These are phyloP conservation scores for Cybosia mesomella DNA, from an alignment of 2,888 invertebrate genomes.

Conservation along the genomic window DNA sequence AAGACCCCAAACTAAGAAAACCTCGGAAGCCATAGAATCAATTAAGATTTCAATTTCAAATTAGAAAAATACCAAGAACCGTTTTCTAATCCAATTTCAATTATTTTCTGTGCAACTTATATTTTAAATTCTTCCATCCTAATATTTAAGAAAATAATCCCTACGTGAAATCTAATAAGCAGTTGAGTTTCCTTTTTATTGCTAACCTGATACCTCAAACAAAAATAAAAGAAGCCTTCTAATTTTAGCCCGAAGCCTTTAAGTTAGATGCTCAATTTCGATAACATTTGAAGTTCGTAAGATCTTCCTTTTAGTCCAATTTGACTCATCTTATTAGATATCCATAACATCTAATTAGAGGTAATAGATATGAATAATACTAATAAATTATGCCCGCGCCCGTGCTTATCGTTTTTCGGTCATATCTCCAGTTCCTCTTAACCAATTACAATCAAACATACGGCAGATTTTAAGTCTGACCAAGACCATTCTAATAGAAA, in stretches of 20 bases:
- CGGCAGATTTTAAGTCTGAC: no score
- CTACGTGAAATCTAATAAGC: conserved; percentile 36
- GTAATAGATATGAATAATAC: no score
- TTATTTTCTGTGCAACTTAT: conserved; percentile 40
- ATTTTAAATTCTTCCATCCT: conserved; percentile 34
- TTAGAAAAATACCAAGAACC: conserved; percentile 17
- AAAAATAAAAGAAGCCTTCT: conserved; percentile 41
- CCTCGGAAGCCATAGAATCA: neutral
- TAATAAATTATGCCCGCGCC: no score
- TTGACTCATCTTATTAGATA: neutral
- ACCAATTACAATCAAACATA: no score
- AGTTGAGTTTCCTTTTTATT: conserved; percentile 39
- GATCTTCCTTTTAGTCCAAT: conserved; percentile 20
- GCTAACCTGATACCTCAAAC: conserved; percentile 31
- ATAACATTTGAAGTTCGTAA: conserved; percentile 28
- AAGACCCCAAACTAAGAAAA: neutral
- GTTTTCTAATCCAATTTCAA: conserved; percentile 40
- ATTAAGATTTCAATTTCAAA: conserved; percentile 17
- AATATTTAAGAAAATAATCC: conserved; percentile 47
- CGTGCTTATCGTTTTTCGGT: no score
- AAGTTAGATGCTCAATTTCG: conserved; percentile 31
- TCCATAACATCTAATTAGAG: no score
- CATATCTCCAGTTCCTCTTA: no score
- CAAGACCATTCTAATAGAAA: no score
- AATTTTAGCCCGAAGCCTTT: conserved; percentile 33